Percentiles rank a stretch among this genome's conserved stretches.
phyloP scores from a whole-genome alignment of 2,888 invertebrate genomes.

The Craniophora ligustri region DNA sequence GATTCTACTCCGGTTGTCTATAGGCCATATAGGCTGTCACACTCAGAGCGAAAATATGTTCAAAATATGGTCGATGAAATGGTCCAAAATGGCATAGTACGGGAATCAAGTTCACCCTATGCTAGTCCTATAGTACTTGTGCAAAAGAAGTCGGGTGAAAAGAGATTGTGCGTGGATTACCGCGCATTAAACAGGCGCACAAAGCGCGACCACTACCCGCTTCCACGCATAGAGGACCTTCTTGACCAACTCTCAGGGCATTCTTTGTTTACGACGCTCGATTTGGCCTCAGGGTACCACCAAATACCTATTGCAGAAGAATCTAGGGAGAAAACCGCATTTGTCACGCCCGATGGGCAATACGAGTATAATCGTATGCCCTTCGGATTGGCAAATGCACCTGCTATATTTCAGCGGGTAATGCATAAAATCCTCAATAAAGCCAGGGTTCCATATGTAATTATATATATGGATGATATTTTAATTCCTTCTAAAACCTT shows the following conservation, averaged over 20 bases:
- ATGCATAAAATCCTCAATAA: neutral
- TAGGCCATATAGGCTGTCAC: neutral
- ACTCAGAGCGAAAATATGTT: too few species aligned
- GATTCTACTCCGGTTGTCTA: neutral
- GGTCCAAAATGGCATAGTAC: neutral
- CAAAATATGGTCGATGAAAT: neutral
- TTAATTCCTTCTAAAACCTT: too few species aligned
- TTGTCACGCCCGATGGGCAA: neutral
- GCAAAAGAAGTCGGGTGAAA: slow-evolving; percentile 1
- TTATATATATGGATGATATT: neutral
- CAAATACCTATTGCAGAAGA: neutral
- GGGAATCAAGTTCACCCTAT: too few species aligned
- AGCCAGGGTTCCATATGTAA: neutral
- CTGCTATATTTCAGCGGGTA: neutral
- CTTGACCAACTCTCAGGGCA: neutral
- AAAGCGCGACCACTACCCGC: too few species aligned
- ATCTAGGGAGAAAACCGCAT: neutral
- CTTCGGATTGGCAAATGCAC: slow-evolving; percentile 1
- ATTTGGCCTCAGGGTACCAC: neutral
- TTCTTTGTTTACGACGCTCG: neutral
- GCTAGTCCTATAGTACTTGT: slow-evolving; percentile 1
- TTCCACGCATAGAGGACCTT: neutral
- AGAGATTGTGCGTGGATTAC: neutral
- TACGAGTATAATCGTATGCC: slow-evolving; percentile 1
- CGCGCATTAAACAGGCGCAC: too few species aligned